Base-by-base conservation (phyloP, 2,113 vertebrate genomes). In the Chloropsis cyanopogon region DNA sequence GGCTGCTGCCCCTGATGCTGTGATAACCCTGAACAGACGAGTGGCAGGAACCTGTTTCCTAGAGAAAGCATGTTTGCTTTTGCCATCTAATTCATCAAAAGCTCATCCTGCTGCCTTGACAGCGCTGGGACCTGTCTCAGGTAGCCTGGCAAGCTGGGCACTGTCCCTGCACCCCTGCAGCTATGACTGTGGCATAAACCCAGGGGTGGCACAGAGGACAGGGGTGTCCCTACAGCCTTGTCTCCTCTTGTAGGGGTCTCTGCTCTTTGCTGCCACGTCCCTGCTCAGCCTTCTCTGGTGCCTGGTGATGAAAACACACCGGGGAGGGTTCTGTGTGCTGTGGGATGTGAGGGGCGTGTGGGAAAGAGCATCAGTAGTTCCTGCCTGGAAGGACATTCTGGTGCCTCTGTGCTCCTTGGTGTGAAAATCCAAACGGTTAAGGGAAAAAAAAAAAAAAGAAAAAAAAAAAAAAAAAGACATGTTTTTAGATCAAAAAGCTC, bases 1-100 rank as follows among this genome's bases (percentile, higher is more conserved):
- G 89, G 83, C 80, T 80, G 68, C 83, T 56, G 82, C 65, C 78
- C 86, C 70, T 9, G 31, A 56, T 2, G 5, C 79, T 61, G 84
- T 0, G 25, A 84, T 95, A 92, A 95, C 88, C 64, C 56, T 1
- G 6, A 64, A 86, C 60, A 90, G 92, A 88, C 3, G 2, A 86
- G 92, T 7, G 22, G 64, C 59, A 70, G 88, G 66, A 96, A 70
- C 44, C 68, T 19, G 92, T 95, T 88, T 94, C 95, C 96, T 90
- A 86, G 95, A 88, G 86, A 92, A 90, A 60, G 56, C 3, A 1
- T 94, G 69, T 96, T 96, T 96, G 61, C 69, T 90, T 90, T 93
- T 90, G n/a, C 60, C 14, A 4, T 88, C 47, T 57, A n/a, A 93
- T 66, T 71, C 16, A 12, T 91, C 77, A 57, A 70, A 92, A 77